Percentiles rank a stretch among this genome's conserved stretches.
These are phyloP conservation scores for Peromyscus aztecus DNA, from an alignment of 2,797 vertebrate genomes.

Conservation along the genomic window DNA sequence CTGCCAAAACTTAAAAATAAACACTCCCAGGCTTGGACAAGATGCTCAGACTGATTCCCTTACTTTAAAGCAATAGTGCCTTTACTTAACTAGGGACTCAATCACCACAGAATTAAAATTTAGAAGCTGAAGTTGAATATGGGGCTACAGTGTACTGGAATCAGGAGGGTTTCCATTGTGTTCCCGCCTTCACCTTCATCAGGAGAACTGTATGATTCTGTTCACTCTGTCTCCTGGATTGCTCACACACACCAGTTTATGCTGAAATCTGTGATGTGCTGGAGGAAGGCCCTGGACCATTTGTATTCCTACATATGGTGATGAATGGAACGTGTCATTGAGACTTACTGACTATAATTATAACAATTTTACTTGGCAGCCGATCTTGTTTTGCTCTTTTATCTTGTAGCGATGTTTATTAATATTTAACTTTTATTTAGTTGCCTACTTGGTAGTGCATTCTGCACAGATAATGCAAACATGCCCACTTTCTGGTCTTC, in stretches of 20 bases:
- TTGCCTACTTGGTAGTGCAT: neutral
- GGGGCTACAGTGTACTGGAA: neutral
- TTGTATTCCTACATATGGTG: neutral
- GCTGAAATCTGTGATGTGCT: slow-evolving; percentile 7
- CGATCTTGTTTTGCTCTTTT: slow-evolving; percentile 55
- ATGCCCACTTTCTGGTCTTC: neutral
- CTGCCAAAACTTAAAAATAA: neutral
- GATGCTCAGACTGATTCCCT: neutral
- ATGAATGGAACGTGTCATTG: slow-evolving; percentile 24
- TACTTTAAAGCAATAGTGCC: neutral
- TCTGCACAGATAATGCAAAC: slow-evolving; percentile 1
- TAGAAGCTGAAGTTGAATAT: neutral
- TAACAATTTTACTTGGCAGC: slow-evolving; percentile 44
- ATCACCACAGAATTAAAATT: neutral
- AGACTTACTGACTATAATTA: slow-evolving; percentile 56
- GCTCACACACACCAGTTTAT: neutral
- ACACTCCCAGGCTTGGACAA: neutral
- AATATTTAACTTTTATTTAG: slow-evolving; percentile 74
- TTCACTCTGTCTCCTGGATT: slow-evolving; percentile 32
- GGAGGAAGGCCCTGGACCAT: neutral
- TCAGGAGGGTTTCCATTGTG: neutral
- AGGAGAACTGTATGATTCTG: slow-evolving; percentile 15
- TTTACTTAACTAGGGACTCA: neutral
- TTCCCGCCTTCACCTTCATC: neutral
- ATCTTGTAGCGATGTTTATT: slow-evolving; percentile 62